A percentile compares a stretch with the other conserved stretches of the same genome.
These are phyloP conservation scores for Anarsia innoxiella DNA, from an alignment of 2,888 invertebrate genomes.

Conservation along the genomic window DNA sequence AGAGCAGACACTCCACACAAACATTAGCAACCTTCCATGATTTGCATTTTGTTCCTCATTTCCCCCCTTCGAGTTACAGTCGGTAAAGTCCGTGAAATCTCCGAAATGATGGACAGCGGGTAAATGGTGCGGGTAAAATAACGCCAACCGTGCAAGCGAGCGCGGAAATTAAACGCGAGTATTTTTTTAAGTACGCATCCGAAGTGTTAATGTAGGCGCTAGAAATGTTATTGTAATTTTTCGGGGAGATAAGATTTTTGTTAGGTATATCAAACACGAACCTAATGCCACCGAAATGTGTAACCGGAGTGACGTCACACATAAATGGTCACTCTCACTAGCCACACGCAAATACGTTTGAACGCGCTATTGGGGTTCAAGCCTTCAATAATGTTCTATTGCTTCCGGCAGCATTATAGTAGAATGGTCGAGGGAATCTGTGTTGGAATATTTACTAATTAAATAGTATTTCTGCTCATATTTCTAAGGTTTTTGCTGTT, in stretches of 20 bases:
- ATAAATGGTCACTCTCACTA: slow-evolving; percentile 51
- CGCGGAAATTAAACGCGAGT: slow-evolving; percentile 38
- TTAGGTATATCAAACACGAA: slow-evolving; percentile 27
- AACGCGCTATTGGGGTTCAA: too few relatives aligned
- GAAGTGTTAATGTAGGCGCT: neutral
- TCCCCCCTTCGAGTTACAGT: slow-evolving; percentile 24
- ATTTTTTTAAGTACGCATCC: neutral
- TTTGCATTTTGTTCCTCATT: slow-evolving; percentile 56
- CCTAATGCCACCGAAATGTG: slow-evolving; percentile 43
- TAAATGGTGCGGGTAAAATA: slow-evolving; percentile 69
- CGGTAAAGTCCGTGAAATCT: slow-evolving; percentile 33
- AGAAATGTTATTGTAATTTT: neutral
- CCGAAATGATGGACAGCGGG: slow-evolving; percentile 59
- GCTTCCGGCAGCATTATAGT: too few relatives aligned
- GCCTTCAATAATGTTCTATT: too few relatives aligned
- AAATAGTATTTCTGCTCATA: too few relatives aligned
- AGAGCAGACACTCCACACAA: too few relatives aligned
- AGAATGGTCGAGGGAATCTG: too few relatives aligned
- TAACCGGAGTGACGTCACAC: slow-evolving; percentile 48
- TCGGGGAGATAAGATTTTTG: neutral
- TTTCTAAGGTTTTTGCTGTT: too few relatives aligned
- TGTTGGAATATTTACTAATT: too few relatives aligned
- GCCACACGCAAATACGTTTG: slow-evolving; percentile 31
- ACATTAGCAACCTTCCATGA: slow-evolving; percentile 49
- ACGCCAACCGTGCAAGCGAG: slow-evolving; percentile 32